Evolutionary conservation across 2,888 invertebrate species (phyloP).

Genomic region (Leptarthrus brevirostris): DNA sequence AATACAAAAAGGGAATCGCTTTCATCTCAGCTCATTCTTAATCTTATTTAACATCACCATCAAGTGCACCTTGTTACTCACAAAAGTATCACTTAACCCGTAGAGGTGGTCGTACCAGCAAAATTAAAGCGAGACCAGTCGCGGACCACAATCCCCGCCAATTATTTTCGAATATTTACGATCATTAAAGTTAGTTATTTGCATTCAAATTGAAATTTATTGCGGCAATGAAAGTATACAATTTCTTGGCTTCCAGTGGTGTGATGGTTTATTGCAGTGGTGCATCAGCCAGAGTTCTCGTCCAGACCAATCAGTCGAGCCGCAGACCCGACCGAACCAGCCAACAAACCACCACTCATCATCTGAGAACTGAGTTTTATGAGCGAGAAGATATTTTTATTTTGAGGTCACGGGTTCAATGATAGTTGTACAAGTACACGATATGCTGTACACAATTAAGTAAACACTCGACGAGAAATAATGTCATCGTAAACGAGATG

Average conservation of each 20-base stretch:
- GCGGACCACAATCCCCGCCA: conserved; percentile 27
- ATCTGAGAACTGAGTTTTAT: background rate
- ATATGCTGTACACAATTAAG: conserved; percentile 13
- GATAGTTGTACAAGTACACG: conserved; percentile 30
- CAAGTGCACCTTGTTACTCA: too few relatives aligned
- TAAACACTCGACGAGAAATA: conserved; percentile 2
- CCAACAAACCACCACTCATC: background rate
- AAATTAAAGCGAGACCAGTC: background rate
- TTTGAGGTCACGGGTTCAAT: conserved; percentile 43
- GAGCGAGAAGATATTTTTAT: conserved; percentile 40
- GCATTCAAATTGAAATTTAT: conserved; percentile 47
- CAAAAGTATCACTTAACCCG: too few relatives aligned
- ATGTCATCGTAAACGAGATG: background rate
- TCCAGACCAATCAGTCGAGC: background rate
- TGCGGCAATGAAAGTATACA: conserved; percentile 43
- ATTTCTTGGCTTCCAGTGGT: conserved; percentile 29
- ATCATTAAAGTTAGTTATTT: conserved; percentile 44
- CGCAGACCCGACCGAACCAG: conserved; percentile 1
- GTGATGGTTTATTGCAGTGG: conserved; percentile 29
- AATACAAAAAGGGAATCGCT: too few relatives aligned
- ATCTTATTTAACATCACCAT: too few relatives aligned
- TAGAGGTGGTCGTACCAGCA: too few relatives aligned
- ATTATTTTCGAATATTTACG: conserved; percentile 46
- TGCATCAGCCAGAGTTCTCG: conserved; percentile 33
- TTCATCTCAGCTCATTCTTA: too few relatives aligned